Percentiles rank a stretch among this genome's conserved stretches.
Evolutionary conservation across 2,888 invertebrate genomes (phyloP).

Genomic region (Corythucha ciliata): DNA sequence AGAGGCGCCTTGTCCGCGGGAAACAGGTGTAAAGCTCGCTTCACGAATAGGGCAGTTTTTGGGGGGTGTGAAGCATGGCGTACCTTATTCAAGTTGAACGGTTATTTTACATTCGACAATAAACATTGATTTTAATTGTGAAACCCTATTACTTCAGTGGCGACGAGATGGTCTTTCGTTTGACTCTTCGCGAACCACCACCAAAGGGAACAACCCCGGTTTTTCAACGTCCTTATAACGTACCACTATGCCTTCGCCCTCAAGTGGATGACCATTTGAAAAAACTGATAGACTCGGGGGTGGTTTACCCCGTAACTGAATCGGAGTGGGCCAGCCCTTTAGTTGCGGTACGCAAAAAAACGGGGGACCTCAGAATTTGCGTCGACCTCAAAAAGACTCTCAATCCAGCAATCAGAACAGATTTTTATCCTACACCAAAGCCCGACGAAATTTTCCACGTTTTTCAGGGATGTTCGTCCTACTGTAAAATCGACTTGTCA

Average conservation of each 20-base stretch:
- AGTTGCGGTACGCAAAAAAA: slow-evolving; percentile 37
- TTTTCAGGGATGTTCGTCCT: slow-evolving; percentile 33
- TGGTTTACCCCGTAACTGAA: slow-evolving; percentile 7
- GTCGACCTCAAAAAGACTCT: slow-evolving; percentile 38
- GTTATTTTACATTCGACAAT: too few species aligned
- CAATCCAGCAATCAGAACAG: slow-evolving; percentile 34
- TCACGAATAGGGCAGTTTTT: too few species aligned
- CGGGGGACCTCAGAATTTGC: slow-evolving; percentile 37
- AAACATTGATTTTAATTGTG: too few species aligned
- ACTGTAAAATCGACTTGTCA: too few species aligned
- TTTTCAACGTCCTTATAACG: slow-evolving; percentile 8
- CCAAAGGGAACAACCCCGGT: slow-evolving; percentile 9
- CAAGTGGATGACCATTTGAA: slow-evolving; percentile 3
- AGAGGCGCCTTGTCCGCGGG: too few species aligned
- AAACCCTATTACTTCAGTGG: too few species aligned
- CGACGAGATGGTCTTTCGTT: too few species aligned
- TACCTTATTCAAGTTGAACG: too few species aligned
- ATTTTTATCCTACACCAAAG: slow-evolving; percentile 37
- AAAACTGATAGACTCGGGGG: slow-evolving; percentile 1
- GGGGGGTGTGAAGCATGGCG: too few species aligned
- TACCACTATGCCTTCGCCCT: slow-evolving; percentile 10
- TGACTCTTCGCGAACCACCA: too few species aligned
- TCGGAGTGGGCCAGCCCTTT: slow-evolving; percentile 37
- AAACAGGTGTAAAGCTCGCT: too few species aligned
- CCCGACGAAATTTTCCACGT: slow-evolving; percentile 37